Evolutionary conservation across 2,888 invertebrate genomes (phyloP).

Genomic region (Cabera pusaria): DNA sequence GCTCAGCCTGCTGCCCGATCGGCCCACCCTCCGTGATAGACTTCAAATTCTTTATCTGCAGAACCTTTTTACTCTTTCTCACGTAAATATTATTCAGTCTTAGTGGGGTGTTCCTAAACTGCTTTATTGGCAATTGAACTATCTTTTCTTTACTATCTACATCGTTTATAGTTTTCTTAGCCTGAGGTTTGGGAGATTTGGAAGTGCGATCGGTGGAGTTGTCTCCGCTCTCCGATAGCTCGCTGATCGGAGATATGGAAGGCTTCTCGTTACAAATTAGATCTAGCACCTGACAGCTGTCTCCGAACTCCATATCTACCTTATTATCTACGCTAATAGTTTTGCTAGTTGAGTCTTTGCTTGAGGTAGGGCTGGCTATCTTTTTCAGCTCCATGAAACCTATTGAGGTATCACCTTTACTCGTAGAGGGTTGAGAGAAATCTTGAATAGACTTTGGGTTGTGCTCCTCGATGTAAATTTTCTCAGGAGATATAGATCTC

Average conservation of each 20-base stretch:
- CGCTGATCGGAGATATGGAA: conserved; percentile 77
- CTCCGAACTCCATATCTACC: conserved; percentile 67
- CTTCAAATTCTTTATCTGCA: conserved; percentile 72
- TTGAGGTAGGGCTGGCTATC: conserved; percentile 61
- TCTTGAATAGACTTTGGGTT: conserved; percentile 52
- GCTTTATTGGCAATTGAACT: conserved; percentile 43
- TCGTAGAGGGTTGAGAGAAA: conserved; percentile 49
- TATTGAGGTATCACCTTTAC: conserved; percentile 56
- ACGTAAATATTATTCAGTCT: conserved; percentile 72
- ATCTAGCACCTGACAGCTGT: conserved; percentile 75
- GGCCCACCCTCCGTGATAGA: conserved; percentile 29
- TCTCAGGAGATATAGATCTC: conserved; percentile 56
- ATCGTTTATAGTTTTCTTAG: conserved; percentile 18
- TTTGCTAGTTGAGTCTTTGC: conserved; percentile 56
- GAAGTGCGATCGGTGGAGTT: conserved; percentile 60
- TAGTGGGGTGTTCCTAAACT: conserved; percentile 50
- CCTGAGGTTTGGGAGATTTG: conserved; percentile 52
- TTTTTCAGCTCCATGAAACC: conserved; percentile 76
- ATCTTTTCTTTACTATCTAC: conserved; percentile 44
- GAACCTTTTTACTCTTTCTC: conserved; percentile 71
- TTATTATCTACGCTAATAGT: conserved; percentile 53
- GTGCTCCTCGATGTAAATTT: conserved; percentile 70
- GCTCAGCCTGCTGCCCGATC: conserved; percentile 39
- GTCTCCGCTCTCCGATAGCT: conserved; percentile 73
- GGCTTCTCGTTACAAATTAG: conserved; percentile 79